Conservation (phyloP, 2,113 vertebrate genomes). For the Carlito syrichta region DNA sequence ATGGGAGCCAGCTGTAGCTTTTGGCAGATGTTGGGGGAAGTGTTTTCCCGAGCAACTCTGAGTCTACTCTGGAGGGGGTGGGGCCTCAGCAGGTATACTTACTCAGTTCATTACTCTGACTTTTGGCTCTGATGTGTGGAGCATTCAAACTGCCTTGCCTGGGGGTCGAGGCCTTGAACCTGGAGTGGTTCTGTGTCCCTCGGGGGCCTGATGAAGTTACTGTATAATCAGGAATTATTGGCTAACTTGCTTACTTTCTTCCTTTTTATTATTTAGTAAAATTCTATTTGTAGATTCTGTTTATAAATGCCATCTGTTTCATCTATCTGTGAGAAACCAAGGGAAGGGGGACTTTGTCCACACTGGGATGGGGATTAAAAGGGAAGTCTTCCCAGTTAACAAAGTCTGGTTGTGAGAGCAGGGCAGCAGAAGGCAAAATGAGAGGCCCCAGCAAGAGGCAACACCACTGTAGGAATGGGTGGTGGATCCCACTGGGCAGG, state of each 20-base stretch:
- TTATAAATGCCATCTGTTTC: neutral
- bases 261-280: neutral
- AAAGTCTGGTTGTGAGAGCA: neutral
- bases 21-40: neutral
- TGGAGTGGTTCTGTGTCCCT: neutral
- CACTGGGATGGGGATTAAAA: neutral
- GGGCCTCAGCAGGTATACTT: neutral
- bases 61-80: neutral
- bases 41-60: neutral
- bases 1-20: neutral
- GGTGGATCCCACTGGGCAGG: neutral
- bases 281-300: conserved; percentile 10
- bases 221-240: too few relatives aligned
- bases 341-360: neutral
- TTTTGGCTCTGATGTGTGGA: neutral
- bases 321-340: neutral
- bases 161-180: neutral
- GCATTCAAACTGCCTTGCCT: neutral
- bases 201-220: too few relatives aligned
- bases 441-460: neutral
- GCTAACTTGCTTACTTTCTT: neutral
- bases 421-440: neutral
- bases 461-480: neutral
- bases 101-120: neutral
- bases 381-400: too few relatives aligned